Evolutionary conservation across 2,113 vertebrate species (phyloP).

Genomic region (Pipra filicauda): DNA sequence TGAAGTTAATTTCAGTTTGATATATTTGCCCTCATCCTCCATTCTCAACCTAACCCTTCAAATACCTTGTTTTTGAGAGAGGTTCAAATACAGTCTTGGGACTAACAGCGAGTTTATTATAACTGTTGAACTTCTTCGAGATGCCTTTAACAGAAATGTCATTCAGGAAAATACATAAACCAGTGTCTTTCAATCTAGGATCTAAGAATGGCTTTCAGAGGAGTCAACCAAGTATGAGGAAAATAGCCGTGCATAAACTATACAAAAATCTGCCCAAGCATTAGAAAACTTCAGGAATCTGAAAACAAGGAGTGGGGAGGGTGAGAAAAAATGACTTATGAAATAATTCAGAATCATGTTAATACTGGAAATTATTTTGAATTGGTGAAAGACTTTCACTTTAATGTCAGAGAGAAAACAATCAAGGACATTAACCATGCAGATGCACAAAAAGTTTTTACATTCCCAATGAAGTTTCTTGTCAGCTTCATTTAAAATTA

Average conservation of each 20-base stretch:
- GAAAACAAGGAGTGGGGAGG: rapidly evolving
- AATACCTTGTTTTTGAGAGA: background rate
- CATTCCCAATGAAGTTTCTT: background rate
- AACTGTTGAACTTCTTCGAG: background rate
- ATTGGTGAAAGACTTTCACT: background rate
- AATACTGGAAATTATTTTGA: background rate
- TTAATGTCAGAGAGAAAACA: background rate
- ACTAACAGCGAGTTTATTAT: background rate
- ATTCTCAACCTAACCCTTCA: background rate
- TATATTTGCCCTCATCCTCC: background rate
- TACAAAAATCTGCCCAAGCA: background rate
- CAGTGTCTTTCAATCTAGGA: background rate
- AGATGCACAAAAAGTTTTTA: background rate
- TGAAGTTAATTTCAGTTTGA: background rate
- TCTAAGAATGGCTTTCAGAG: background rate
- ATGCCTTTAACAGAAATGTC: background rate
- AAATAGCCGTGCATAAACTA: background rate
- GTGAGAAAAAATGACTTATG: background rate
- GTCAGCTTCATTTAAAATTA: constrained; percentile 15
- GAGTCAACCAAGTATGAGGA: background rate
- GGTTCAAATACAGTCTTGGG: background rate
- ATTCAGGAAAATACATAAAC: background rate
- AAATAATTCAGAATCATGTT: background rate
- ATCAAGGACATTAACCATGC: background rate
- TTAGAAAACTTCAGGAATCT: background rate